phyloP scores from a whole-genome alignment of 2,113 vertebrate genomes.

The Phylloscopus trochilus region DNA sequence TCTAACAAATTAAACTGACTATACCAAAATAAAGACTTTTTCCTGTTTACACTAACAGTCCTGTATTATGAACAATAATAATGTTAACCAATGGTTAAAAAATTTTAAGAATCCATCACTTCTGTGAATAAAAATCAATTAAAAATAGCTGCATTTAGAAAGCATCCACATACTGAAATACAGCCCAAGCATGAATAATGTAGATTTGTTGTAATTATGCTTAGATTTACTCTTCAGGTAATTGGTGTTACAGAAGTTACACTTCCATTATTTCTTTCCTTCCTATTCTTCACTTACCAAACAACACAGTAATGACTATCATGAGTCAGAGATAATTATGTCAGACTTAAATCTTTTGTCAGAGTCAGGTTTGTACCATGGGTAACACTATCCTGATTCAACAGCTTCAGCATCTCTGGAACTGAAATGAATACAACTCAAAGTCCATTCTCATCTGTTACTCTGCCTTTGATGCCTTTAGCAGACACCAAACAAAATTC shows the following conservation, averaged over 20 bases:
- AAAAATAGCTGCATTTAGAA: neutral
- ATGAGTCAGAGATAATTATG: neutral
- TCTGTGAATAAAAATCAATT: neutral
- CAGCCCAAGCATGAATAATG: neutral
- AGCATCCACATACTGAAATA: neutral
- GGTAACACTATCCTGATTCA: neutral
- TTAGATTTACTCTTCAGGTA: neutral
- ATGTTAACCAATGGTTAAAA: neutral
- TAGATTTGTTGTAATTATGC: neutral
- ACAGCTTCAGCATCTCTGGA: neutral
- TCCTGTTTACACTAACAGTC: neutral
- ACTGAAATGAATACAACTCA: neutral
- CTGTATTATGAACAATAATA: neutral
- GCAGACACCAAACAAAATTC: neutral
- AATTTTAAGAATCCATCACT: neutral
- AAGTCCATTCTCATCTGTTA: neutral
- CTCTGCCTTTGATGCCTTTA: neutral
- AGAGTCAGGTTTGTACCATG: neutral
- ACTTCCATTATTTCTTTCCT: neutral
- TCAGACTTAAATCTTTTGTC: neutral
- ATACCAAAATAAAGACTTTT: neutral
- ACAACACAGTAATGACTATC: neutral
- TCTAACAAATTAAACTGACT: neutral
- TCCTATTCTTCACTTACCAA: neutral
- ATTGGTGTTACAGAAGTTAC: neutral